Evolutionary conservation across 1,140 invertebrate genomes (phyloP).

Genomic region (Prorops nasuta): DNA sequence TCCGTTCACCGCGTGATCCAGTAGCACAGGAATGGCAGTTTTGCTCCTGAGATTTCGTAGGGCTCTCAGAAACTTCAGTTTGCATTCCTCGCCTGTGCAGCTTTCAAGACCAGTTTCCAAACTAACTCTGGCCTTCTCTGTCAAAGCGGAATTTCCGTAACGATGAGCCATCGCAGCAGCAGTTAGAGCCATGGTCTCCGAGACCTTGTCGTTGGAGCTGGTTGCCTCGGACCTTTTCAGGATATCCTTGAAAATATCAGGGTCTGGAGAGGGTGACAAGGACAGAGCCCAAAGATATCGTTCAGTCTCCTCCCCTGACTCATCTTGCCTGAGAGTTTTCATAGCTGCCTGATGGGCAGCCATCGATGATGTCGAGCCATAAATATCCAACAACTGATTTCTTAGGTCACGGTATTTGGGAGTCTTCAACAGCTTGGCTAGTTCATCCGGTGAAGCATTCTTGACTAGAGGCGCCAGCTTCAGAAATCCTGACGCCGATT

Average conservation of each 20-base stretch:
- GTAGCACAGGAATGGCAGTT: constrained; percentile 60
- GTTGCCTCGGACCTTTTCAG: constrained; percentile 53
- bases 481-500: constrained; percentile 64
- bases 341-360: constrained; percentile 68
- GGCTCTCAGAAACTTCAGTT: constrained; percentile 64
- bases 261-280: constrained; percentile 52
- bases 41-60: constrained; percentile 67
- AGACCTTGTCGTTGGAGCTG: constrained; percentile 59
- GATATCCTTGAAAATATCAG: constrained; percentile 63
- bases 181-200: constrained; percentile 66
- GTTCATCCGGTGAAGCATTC: constrained; percentile 57
- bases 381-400: constrained; percentile 67
- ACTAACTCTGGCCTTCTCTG: constrained; percentile 56
- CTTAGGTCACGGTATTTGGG: constrained; percentile 47
- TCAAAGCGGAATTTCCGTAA: constrained; percentile 27
- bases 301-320: constrained; percentile 64
- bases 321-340: constrained; percentile 63
- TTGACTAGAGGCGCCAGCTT: constrained; percentile 63
- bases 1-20: constrained; percentile 57
- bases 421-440: constrained; percentile 61
- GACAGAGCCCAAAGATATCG: constrained; percentile 74
- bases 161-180: constrained; percentile 63
- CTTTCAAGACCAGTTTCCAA: constrained; percentile 55
- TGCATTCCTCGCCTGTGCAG: constrained; percentile 60
- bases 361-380: constrained; percentile 68